phyloP scores from a whole-genome alignment of 2,113 vertebrate species.

The Pelecanoides urinatrix region DNA sequence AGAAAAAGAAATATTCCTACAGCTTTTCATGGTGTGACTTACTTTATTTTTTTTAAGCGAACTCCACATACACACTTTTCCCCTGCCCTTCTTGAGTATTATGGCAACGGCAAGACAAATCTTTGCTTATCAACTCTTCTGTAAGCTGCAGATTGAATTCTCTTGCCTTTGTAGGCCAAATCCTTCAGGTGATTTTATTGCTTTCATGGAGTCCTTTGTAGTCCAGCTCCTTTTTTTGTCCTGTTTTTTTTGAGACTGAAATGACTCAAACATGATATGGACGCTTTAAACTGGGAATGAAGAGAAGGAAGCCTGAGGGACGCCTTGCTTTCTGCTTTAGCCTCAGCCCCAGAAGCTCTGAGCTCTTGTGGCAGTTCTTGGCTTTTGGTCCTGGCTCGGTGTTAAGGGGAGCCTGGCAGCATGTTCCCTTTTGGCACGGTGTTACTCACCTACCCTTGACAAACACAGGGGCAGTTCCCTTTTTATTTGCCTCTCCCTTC shows the following conservation, averaged over 20 bases:
- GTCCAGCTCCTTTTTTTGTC: neutral
- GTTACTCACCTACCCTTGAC: neutral
- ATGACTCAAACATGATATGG: neutral
- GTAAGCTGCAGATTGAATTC: constrained; percentile 32
- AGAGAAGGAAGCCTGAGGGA: neutral
- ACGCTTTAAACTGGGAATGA: neutral
- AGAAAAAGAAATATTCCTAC: neutral
- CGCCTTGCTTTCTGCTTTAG: neutral
- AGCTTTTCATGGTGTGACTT: neutral
- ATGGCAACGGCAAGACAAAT: neutral
- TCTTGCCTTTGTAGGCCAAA: constrained; percentile 21
- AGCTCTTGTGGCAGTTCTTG: neutral
- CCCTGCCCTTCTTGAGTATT: neutral
- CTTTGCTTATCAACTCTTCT: constrained; percentile 24
- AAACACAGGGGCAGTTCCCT: neutral
- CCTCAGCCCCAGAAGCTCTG: neutral
- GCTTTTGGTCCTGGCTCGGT: neutral
- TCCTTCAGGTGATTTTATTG: constrained; percentile 34
- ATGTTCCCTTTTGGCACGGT: neutral
- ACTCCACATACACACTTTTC: neutral
- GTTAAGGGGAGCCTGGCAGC: neutral
- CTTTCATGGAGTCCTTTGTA: constrained; percentile 50
- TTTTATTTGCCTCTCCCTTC: neutral
- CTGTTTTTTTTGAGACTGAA: neutral
- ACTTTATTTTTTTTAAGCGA: neutral